phyloP scores from a whole-genome alignment of 2,797 vertebrate genomes.

The Astyanax mexicanus region DNA sequence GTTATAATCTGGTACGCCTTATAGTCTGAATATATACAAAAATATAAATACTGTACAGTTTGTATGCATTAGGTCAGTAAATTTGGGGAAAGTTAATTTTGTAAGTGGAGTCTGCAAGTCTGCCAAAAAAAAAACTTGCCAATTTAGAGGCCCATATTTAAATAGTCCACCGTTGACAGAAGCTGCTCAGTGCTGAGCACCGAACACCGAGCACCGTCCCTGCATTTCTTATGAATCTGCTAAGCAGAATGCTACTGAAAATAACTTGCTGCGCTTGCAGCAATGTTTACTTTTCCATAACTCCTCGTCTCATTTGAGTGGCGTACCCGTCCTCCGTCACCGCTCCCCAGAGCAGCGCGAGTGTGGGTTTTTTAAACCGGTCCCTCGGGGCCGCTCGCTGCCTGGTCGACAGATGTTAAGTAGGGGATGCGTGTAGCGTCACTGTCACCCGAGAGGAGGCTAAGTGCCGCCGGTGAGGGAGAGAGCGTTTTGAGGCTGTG shows the following conservation, averaged over 20 bases:
- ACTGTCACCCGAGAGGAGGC: constrained; percentile 32
- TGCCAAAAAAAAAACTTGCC: neutral
- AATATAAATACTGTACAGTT: too few relatives aligned
- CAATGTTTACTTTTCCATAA: neutral
- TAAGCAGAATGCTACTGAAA: neutral
- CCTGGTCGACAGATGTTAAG: constrained; percentile 43
- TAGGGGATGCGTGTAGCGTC: constrained; percentile 24
- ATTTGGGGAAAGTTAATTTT: too few relatives aligned
- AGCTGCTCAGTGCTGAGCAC: too few relatives aligned
- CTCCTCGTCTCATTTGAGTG: neutral
- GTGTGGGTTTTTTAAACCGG: constrained; percentile 23
- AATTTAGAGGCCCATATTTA: neutral
- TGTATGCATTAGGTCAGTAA: too few relatives aligned
- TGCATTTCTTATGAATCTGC: neutral
- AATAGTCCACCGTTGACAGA: neutral
- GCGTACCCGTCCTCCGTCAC: neutral
- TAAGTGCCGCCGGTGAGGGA: constrained; percentile 39
- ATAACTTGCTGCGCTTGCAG: too few relatives aligned
- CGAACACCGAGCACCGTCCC: neutral
- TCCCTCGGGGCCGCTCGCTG: constrained; percentile 25
- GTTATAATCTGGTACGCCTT: too few relatives aligned
- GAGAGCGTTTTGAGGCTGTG: constrained; percentile 33
- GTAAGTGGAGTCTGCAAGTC: too few relatives aligned
- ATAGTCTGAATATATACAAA: too few relatives aligned
- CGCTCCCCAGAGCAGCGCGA: constrained; percentile 1